These are phyloP conservation scores for Thecophora atra DNA, from an alignment of 2,888 invertebrate species.

Conservation along the genomic window DNA sequence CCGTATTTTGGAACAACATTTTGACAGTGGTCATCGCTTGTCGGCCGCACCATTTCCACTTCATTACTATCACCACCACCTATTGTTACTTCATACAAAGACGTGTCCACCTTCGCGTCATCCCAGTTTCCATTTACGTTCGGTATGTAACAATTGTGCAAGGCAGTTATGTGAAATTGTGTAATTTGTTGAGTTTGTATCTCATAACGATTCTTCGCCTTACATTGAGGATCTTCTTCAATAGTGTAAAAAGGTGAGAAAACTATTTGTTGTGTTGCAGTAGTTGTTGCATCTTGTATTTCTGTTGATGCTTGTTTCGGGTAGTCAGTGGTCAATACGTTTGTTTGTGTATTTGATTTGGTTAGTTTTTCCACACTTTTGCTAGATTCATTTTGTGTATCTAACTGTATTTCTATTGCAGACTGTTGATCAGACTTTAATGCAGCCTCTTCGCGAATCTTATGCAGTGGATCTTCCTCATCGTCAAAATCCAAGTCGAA, in stretches of 20 bases:
- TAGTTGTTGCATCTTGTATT: slow-evolving; percentile 16
- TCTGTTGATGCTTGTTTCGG: neutral
- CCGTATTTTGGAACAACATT: slow-evolving; percentile 64
- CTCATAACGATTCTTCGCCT: slow-evolving; percentile 58
- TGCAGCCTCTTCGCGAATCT: slow-evolving; percentile 52
- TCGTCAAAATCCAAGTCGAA: slow-evolving; percentile 66
- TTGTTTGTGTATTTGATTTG: neutral
- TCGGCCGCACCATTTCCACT: slow-evolving; percentile 25
- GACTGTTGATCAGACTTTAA: neutral
- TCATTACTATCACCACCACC: slow-evolving; percentile 7
- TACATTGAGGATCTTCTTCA: slow-evolving; percentile 58
- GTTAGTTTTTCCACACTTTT: neutral
- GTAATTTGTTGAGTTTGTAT: slow-evolving; percentile 61
- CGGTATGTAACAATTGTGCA: slow-evolving; percentile 69
- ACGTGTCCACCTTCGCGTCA: slow-evolving; percentile 50
- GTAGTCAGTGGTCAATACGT: neutral
- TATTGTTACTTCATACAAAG: neutral
- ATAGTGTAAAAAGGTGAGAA: slow-evolving; percentile 50
- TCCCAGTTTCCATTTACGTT: slow-evolving; percentile 72
- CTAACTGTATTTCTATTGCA: neutral
- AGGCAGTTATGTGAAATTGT: slow-evolving; percentile 68
- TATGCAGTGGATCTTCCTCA: slow-evolving; percentile 60
- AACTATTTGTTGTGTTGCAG: slow-evolving; percentile 22
- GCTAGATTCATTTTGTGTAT: neutral
- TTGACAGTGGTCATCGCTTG: slow-evolving; percentile 47